Base-by-base conservation (phyloP, 2,113 vertebrate genomes). In the Aegypius monachus region DNA sequence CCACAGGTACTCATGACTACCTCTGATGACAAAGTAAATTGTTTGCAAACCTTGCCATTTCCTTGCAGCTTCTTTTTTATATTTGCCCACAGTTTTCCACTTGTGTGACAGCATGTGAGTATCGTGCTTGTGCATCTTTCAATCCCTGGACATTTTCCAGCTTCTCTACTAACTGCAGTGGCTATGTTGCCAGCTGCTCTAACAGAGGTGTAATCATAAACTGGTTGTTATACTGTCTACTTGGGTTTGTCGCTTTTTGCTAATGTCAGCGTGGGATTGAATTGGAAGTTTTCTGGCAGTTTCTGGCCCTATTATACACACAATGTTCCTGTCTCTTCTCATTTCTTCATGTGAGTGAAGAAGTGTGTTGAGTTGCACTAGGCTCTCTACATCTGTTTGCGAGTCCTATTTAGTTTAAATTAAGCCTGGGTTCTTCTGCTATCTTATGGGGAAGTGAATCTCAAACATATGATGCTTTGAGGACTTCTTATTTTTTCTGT, bases 141-240 rank as follows among this genome's bases (percentile, higher is more conserved):
- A 92, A 16, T 75, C 26, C 38, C 63, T 72, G 87, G 61, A 68
- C 3, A 1, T 72, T 78, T 88, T 89, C 65, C 77, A 97, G 21
- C 43, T 92, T 79, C 75, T 78, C 43, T 81, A 32, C 92, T 92
- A 67, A 79, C 92, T 68, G 61, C 68, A 71, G 36, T 48, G 77
- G n/a, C 80, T 92, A 31, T 84, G 52, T 74, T 89, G 86, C 77
- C 92, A 97, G 90, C 91, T 97, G 96, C 77, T 95, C 21, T 94
- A 89, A 61, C 72, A 81, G 80, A 91, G 86, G 48, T 81, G 36
- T 82, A 94, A 95, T 94, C 65, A 93, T 59, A 84, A 92, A 72
- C 56, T 81, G 22, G 65, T 92, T 95, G 80, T 92, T 97, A 66
- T n/a, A 72, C 58, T 96, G 94, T 82, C 93, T 93, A 27, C 61